Base-by-base conservation (phyloP, 1,140 invertebrate species). In the Diploscapter pachys region DNA sequence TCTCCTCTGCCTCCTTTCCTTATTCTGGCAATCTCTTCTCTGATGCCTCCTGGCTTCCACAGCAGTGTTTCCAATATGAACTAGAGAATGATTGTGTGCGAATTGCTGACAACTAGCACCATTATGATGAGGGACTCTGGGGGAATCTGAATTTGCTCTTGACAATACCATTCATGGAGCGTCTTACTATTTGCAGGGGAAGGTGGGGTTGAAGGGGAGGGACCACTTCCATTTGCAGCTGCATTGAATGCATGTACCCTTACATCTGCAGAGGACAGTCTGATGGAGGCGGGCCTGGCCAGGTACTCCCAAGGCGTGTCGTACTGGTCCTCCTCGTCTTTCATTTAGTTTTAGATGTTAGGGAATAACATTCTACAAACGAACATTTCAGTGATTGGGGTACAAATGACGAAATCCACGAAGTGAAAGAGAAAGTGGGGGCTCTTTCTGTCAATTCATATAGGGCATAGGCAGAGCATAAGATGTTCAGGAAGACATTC, bases 241-340 rank as follows among this genome's bases (percentile, higher is more conserved):
- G n/a, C 5, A 52, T 51, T 68, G 51, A 51, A 5, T 1, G 57
- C 63, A 11, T 64, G 69, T 31, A 65, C 50, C 31, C 72, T 50
- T 3, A 73, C 54, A 61, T 73, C 72, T 8, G 66, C 73, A 3
- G 65, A 54, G 4, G 73, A 74, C 57, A 74, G 64, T 52, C 73
- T 54, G 9, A 74, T 67, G 55, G 73, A 74, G 50, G 55, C 70
- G 5, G 73, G 73, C 4, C 73, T 13, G 11, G 73, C 73, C 11
- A 74, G 50, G 48, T 69, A 78, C 49, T 78, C 76, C 76, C 76
- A 78, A 2, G 76, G 76, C 51, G 72, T 71, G 63, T 78, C 76
- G 52, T 78, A 78, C 54, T 78, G 76, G 9, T 76, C 76, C 63
- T 78, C 72, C 11, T 78, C 76, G 50, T 31, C 31, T 70, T 9